Evolutionary conservation across 2,797 vertebrate species (phyloP), one percentile per base, ranked within the genome.

Genomic region (Bradypodion ventrale): DNA sequence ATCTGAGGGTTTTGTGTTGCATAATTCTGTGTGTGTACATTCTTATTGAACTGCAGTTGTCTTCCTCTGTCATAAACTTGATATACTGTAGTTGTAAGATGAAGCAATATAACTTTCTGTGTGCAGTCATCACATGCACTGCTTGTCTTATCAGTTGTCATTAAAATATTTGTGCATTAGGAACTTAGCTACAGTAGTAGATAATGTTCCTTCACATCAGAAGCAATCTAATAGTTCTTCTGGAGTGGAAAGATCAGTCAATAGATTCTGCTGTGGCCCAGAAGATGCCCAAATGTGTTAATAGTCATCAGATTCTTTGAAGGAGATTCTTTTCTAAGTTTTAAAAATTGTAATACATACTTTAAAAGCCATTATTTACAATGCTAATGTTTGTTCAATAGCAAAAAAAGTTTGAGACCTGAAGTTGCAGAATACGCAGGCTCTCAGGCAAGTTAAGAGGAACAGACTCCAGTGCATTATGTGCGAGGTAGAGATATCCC

Each of bases 381-480:
- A 7, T 62, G 5, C 25, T 23, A 27, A 72, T 62, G 21, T 1
- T 83, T 40, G 65, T 6, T 40, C 5, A 77, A 60, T 0, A 0
- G 77, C 1, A 77, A 68, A 84, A 82, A 5, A 59, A 32, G 0
- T 86, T 87, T 86, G 93, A 79, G 90, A 99, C 99, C 97, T 99
- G 98, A 86, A 99, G 96, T 88, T 99, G 98, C 89, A 99, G 94
- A 81, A 96, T 95, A 62, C 97, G 97, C 62, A 99, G 96, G 1
- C 91, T 97, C 89, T 99, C 98, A 0, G 99, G 98, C 91, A 99
- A 96, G 29, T 97, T 92, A 84, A 85, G 90, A 35, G 99, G 99
- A 87, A 99, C 97, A 1, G 97, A 97, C 85, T 99, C 98, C 91
- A 99, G 94, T 85, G 96, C 94, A 0, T 99, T 99, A 90, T 98